These are phyloP conservation scores for Eriocheir sinensis DNA, from an alignment of 1,140 invertebrate genomes.

Conservation along the genomic window DNA sequence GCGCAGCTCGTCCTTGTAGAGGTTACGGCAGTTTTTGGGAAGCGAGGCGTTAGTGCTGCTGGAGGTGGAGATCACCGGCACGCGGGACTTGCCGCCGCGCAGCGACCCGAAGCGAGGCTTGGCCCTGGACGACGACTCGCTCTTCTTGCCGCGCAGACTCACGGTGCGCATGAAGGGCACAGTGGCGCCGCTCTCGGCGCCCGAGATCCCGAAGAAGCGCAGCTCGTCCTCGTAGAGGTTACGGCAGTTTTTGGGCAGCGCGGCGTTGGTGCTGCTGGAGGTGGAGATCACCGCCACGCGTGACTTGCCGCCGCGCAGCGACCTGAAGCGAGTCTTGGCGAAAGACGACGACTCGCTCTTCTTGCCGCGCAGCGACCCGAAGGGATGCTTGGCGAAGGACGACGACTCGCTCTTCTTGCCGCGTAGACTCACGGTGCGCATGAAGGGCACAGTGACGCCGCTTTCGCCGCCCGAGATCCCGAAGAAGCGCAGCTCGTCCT, in stretches of 20 bases:
- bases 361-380: constrained; percentile 60
- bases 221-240: constrained; percentile 53
- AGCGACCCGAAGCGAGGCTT: constrained; percentile 61
- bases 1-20: constrained; percentile 55
- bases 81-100: constrained; percentile 16
- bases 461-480: neutral
- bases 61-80: neutral
- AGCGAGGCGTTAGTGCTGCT: neutral
- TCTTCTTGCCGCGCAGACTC: constrained; percentile 62
- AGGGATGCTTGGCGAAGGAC: constrained; percentile 42
- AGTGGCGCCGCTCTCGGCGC: neutral
- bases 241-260: constrained; percentile 58
- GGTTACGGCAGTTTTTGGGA: constrained; percentile 55
- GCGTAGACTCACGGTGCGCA: constrained; percentile 54
- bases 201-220: constrained; percentile 35
- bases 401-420: constrained; percentile 57
- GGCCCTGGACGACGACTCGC: constrained; percentile 11
- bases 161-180: constrained; percentile 54
- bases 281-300: neutral
- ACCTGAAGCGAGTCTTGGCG: constrained; percentile 44
- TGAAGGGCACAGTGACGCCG: neutral
- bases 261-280: neutral
- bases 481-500: constrained; percentile 66
- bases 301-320: constrained; percentile 44
- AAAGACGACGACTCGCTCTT: constrained; percentile 53